phyloP scores from a whole-genome alignment of 2,113 vertebrate genomes.

The Camelus dromedarius region DNA sequence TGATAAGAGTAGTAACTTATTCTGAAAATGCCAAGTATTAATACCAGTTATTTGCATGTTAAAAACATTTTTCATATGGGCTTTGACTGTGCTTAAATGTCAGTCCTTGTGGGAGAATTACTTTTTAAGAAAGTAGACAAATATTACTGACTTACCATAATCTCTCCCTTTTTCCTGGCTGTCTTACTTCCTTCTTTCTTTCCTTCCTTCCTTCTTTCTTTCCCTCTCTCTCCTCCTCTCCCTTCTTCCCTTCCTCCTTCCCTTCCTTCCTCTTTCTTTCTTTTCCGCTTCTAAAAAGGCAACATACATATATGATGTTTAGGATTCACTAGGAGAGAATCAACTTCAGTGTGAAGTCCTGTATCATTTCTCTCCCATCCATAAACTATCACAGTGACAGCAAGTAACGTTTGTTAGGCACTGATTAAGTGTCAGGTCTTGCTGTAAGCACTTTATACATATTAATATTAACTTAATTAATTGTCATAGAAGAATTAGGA shows the following conservation, averaged over 20 bases:
- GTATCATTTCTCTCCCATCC: neutral
- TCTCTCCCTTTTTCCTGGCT: neutral
- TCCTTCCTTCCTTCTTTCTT: neutral
- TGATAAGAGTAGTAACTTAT: neutral
- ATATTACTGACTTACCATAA: neutral
- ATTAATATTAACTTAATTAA: neutral
- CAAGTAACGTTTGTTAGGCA: neutral
- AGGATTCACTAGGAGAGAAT: neutral
- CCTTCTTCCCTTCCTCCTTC: accelerated
- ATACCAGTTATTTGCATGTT: slow-evolving; percentile 28
- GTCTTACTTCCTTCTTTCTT: neutral
- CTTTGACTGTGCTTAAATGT: neutral
- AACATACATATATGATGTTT: neutral
- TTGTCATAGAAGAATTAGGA: slow-evolving; percentile 6
- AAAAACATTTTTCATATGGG: neutral
- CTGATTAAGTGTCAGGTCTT: neutral
- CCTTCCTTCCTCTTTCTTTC: neutral
- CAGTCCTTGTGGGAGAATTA: neutral
- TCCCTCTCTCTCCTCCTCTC: too few relatives aligned
- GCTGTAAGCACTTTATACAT: neutral
- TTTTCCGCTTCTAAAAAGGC: neutral
- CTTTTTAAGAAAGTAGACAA: slow-evolving; percentile 34
- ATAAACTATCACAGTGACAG: neutral
- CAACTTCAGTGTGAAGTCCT: neutral
- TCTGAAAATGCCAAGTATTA: neutral